Evolutionary conservation across 2,888 invertebrate genomes (phyloP), one percentile per base, ranked within the genome.

Genomic region (Phengaris arion): DNA sequence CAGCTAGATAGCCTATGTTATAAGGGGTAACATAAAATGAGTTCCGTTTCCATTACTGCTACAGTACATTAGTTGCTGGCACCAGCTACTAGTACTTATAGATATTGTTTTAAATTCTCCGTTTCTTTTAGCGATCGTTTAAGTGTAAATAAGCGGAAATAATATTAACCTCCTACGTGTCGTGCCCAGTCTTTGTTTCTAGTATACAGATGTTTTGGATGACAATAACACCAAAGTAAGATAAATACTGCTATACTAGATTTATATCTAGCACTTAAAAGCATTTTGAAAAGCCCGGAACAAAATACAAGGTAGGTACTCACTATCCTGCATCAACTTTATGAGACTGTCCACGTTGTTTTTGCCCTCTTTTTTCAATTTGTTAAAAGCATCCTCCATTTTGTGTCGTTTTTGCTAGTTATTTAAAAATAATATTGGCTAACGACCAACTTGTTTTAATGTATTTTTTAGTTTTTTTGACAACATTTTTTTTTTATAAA

Each of bases 291-390:
- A 5, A 48, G 8, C 6, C 48, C 8, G 6, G 7, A 48, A 55
- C 7, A 8, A 57, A 7, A 22, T 9, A 22, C 59, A 68, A 22
- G 59, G 68, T 12, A 22, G 59, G 68, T 12, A 84, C 81, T 85
- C 80, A 88, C 89, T 85, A 10, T 87, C 86, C 74, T 86, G 85
- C 81, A 90, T 82, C 89, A 89, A 89, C 75, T 85, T 81, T 0
- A 89, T 77, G 0, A 89, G 78, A 12, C 80, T 85, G 2, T 88
- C 86, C 0, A 89, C 84, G 8, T 79, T 82, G 15, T 87, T 89
- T 22, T 86, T 83, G 0, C 85, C 83, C 1, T 84, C 79, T 68
- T 83, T 81, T 76, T 84, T 80, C 8, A 89, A 76, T 77, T 86
- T 85, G 1, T 85, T 82, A 69, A 85, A 88, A 0, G 82, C 79